These are phyloP conservation scores for Elysia crispata DNA, from an alignment of 2,888 invertebrate genomes.

Conservation along the genomic window DNA sequence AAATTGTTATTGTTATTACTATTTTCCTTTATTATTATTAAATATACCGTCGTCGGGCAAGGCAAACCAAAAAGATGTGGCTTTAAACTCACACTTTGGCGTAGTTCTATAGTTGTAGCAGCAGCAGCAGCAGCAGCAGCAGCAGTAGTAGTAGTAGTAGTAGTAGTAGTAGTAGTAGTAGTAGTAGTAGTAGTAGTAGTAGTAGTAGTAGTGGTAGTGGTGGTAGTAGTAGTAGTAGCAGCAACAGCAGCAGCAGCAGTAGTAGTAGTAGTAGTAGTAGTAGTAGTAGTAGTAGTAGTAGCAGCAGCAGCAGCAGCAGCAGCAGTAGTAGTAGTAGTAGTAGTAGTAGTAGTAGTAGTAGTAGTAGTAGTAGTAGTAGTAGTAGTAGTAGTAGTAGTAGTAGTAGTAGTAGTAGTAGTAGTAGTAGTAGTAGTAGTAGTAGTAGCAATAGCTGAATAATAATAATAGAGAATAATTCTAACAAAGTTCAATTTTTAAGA, in stretches of 20 bases:
- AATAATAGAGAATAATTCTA: too few relatives aligned
- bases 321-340: constrained; percentile 37
- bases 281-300: constrained; percentile 22
- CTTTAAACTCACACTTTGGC: too few relatives aligned
- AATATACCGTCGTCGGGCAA: too few relatives aligned
- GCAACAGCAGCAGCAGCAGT: constrained; percentile 19
- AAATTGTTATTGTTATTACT: too few relatives aligned
- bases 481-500: too few relatives aligned
- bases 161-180: not conserved
- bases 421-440: constrained; percentile 23
- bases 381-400: constrained; percentile 39
- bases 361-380: constrained; percentile 34
- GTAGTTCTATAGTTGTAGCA: not conserved
- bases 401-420: constrained; percentile 30
- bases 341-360: constrained; percentile 41
- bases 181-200: constrained; percentile 31
- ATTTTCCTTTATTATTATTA: too few relatives aligned
- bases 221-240: constrained; percentile 27
- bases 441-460: too few relatives aligned
- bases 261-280: constrained; percentile 35
- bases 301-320: constrained; percentile 29
- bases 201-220: constrained; percentile 26
- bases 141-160: constrained; percentile 22
- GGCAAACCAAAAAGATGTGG: too few relatives aligned
- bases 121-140: not conserved